These are phyloP conservation scores for Poecile atricapillus DNA, from an alignment of 2,113 vertebrate genomes.

Conservation along the genomic window DNA sequence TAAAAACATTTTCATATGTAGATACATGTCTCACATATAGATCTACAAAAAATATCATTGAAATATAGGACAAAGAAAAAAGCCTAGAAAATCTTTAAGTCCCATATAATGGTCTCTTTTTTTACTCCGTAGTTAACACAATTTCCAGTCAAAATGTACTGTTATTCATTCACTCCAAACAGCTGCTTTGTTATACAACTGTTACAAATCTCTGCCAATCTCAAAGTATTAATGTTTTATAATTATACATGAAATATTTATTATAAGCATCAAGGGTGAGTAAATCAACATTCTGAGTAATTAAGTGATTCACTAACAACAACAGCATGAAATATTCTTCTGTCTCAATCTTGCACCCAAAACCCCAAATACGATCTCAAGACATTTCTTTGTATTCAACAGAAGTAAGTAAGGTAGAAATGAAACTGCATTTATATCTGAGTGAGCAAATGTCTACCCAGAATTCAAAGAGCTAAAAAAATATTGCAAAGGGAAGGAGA, in stretches of 20 bases:
- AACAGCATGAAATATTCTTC: not conserved
- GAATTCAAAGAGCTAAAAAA: not conserved
- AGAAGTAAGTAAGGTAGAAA: not conserved
- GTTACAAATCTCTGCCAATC: not conserved
- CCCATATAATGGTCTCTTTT: not conserved
- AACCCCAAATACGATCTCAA: not conserved
- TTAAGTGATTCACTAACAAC: not conserved
- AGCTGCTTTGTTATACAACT: not conserved
- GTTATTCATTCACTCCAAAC: not conserved
- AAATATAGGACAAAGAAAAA: not conserved
- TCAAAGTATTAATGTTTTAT: not conserved
- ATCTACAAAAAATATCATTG: not conserved
- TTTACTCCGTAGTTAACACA: not conserved
- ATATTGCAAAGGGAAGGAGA: not conserved
- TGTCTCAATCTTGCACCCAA: not conserved
- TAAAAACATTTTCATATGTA: not conserved
- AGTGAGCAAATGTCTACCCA: not conserved
- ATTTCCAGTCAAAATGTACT: not conserved
- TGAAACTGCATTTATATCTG: not conserved
- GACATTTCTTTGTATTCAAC: not conserved
- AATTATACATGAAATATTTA: constrained; percentile 38
- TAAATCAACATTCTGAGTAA: constrained; percentile 10
- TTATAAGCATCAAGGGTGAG: not conserved
- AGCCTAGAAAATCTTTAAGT: not conserved
- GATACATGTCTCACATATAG: not conserved